Base-by-base conservation (phyloP, 2,113 vertebrate species). In the Ailuropoda melanoleuca region DNA sequence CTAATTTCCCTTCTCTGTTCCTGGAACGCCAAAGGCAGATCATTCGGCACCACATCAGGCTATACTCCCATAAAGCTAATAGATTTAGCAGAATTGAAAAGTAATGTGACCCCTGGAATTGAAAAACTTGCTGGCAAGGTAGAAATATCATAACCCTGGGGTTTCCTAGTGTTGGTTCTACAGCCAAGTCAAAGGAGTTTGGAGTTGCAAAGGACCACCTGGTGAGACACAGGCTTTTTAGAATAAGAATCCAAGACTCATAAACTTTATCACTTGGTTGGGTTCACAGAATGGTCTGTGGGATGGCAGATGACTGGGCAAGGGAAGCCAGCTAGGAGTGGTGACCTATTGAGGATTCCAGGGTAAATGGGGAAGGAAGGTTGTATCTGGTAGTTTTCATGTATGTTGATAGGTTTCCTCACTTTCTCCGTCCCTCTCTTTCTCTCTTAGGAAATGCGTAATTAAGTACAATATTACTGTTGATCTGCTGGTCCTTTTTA, bases 61-160 rank as follows among this genome's bases (percentile, higher is more conserved):
- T 87, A 77, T 58, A 72, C 15, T 94, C 93, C 64, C 88, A 84
- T 29, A 72, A 96, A 97, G 88, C 92, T 93, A 96, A 97, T 96
- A 97, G 94, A 97, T 88, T 95, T 97, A 97, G 90, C 80, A 96
- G 92, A 97, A 97, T 46, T 93, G 90, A 90, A 92, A 94, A 95
- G 94, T 86, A 97, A 96, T 90, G 70, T 81, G 90, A 96, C 70
- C 84, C 60, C 39, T 86, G 68, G 64, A 93, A 96, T 1, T 92
- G 24, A 94, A 94, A 93, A 90, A 34, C 21, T 81, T 82, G 29
- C 77, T 97, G 90, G 84, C 88, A 77, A 95, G 11, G 24, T 96
- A 78, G 87, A 96, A 96, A 96, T 56, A 77, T 24, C 84, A 43
- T 66, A 90, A 94, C 70, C 9, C 23, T 77, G 84, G 75, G 62